phyloP scores from a whole-genome alignment of 2,113 vertebrate species.

The Lophura nycthemera region DNA sequence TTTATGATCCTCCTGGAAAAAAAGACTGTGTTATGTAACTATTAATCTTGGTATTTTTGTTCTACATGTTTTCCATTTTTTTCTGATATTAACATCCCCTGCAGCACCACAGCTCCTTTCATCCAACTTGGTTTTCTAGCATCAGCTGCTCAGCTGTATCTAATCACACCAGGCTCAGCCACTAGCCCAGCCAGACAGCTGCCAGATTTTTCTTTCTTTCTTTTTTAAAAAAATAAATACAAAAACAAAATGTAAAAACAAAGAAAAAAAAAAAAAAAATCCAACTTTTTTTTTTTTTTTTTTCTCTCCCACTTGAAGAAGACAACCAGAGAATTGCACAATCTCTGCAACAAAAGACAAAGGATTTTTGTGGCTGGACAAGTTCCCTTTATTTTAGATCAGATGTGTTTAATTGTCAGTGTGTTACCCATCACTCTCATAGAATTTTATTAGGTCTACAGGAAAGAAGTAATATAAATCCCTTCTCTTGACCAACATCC shows the following conservation, averaged over 20 bases:
- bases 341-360: not conserved
- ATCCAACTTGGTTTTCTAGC: not conserved
- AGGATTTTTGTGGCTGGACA: not conserved
- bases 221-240: not conserved
- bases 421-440: not conserved
- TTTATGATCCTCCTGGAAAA: not conserved
- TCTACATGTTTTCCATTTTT: not conserved
- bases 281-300: not conserved
- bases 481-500: not conserved
- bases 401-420: accelerated
- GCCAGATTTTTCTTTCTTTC: slow-evolving; percentile 26
- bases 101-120: not conserved
- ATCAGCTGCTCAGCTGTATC: not conserved
- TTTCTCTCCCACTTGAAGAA: not conserved
- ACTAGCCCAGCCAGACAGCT: not conserved
- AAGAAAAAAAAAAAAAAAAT: no score
- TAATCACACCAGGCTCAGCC: not conserved
- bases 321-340: not conserved
- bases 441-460: not conserved
- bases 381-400: not conserved
- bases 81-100: not conserved
- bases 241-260: no score
- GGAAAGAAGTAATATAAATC: not conserved
- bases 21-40: not conserved
- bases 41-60: slow-evolving; percentile 1